Conservation (phyloP, 2,888 invertebrate genomes). For the Pollenia griseotomentosa region DNA sequence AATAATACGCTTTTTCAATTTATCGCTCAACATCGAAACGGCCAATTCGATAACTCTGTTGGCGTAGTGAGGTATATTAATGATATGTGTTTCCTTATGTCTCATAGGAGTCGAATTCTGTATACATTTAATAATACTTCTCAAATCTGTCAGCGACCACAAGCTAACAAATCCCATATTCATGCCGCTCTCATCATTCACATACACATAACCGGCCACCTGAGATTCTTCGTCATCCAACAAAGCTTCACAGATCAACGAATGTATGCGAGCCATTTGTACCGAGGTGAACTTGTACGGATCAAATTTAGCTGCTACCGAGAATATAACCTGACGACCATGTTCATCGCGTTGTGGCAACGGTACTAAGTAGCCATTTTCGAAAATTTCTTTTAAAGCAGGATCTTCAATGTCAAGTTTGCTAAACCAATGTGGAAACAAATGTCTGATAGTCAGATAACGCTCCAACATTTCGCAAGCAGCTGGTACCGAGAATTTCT, state of each 20-base stretch:
- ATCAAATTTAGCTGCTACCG: slow-evolving; percentile 92
- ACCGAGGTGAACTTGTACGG: slow-evolving; percentile 91
- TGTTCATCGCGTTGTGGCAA: slow-evolving; percentile 89
- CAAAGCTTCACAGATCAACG: slow-evolving; percentile 92
- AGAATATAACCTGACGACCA: slow-evolving; percentile 91
- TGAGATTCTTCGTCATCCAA: slow-evolving; percentile 94
- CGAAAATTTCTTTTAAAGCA: slow-evolving; percentile 91
- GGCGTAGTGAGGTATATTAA: slow-evolving; percentile 93
- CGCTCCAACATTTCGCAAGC: slow-evolving; percentile 95
- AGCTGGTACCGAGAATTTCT: slow-evolving; percentile 93
- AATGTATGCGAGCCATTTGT: slow-evolving; percentile 94
- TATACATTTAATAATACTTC: slow-evolving; percentile 91
- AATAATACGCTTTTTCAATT: slow-evolving; percentile 91
- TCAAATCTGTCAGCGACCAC: slow-evolving; percentile 92
- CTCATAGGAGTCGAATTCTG: slow-evolving; percentile 96
- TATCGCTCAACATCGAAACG: slow-evolving; percentile 92
- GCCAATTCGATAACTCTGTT: slow-evolving; percentile 93
- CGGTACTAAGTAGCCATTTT: slow-evolving; percentile 91
- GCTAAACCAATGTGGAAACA: slow-evolving; percentile 94
- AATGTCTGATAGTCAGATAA: slow-evolving; percentile 92
- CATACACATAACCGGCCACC: slow-evolving; percentile 92
- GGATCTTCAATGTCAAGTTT: slow-evolving; percentile 92
- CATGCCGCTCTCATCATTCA: slow-evolving; percentile 92
- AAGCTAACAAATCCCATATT: slow-evolving; percentile 93
- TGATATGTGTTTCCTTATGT: slow-evolving; percentile 94